These are phyloP conservation scores for Cassiopea andromeda DNA, from an alignment of 30 jellyfish, hydroid and myxozoan species.

Conservation along the genomic window DNA sequence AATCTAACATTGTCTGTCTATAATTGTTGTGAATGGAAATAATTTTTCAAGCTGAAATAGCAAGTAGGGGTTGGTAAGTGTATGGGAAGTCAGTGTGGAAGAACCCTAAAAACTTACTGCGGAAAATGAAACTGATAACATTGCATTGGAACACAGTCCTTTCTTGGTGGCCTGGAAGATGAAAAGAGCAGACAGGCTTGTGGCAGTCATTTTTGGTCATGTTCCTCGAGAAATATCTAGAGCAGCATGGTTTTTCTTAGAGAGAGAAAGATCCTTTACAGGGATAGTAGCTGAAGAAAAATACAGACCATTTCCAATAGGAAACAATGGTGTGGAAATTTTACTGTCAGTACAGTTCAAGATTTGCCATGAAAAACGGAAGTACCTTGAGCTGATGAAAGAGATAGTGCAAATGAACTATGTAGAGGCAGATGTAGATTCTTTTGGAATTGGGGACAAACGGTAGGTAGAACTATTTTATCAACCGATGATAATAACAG, in stretches of 20 bases:
- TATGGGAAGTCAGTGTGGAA: constrained; percentile 50
- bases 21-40: not conserved
- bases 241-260: constrained; percentile 24
- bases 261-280: constrained; percentile 1
- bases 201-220: constrained; percentile 18
- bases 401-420: not conserved
- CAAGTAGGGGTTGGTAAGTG: constrained; percentile 48
- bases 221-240: constrained; percentile 35
- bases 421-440: not conserved
- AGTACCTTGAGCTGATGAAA: not conserved
- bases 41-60: not conserved
- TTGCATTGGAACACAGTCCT: constrained; percentile 44
- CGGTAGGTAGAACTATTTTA: not conserved
- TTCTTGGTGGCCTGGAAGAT: constrained; percentile 60
- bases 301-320: not conserved
- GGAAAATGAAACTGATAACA: constrained; percentile 7
- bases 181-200: constrained; percentile 17
- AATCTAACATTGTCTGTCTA: not conserved
- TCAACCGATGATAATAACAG: not conserved
- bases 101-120: constrained; percentile 37
- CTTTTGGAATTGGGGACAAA: not conserved
- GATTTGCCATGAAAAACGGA: not conserved
- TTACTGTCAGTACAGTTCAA: not conserved
- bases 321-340: not conserved
- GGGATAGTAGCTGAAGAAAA: not conserved